These are phyloP conservation scores for Myotis pilosus DNA, from an alignment of 2,797 vertebrate species.

Conservation along the genomic window DNA sequence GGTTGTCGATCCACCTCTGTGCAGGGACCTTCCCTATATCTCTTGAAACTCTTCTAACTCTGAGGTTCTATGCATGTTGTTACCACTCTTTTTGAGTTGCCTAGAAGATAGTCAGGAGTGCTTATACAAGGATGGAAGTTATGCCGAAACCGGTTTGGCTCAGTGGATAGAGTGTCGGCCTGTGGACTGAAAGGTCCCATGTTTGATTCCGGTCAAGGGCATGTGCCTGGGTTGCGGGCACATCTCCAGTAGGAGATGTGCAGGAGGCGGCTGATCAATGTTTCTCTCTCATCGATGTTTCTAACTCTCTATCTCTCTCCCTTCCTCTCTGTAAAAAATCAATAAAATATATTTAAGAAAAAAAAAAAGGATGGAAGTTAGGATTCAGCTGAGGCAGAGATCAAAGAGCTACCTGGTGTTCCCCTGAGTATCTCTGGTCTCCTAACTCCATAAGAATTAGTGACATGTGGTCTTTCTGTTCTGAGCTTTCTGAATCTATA, in stretches of 20 bases:
- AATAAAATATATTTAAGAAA: no score
- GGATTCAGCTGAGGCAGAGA: background rate
- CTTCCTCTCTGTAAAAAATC: no score
- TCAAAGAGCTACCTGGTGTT: background rate
- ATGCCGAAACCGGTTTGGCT: no score
- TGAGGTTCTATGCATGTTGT: background rate
- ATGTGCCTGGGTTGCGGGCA: no score
- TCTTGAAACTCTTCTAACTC: conserved; percentile 39
- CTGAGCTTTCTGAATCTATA: background rate
- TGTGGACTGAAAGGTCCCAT: no score
- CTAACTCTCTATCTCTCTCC: no score
- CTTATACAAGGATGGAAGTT: background rate
- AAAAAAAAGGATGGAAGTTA: background rate
- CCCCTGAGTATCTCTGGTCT: background rate
- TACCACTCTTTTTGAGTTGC: background rate
- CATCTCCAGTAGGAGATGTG: no score
- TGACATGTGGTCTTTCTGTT: background rate
- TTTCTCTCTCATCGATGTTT: no score
- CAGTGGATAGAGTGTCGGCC: no score
- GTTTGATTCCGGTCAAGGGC: no score
- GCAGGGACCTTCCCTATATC: background rate
- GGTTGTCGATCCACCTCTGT: background rate
- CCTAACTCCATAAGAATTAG: background rate
- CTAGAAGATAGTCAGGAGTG: background rate
- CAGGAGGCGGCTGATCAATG: no score